Evolutionary conservation across 2,888 invertebrate genomes (phyloP), one percentile per base, ranked within the genome.

Genomic region (Campoplex nolae): DNA sequence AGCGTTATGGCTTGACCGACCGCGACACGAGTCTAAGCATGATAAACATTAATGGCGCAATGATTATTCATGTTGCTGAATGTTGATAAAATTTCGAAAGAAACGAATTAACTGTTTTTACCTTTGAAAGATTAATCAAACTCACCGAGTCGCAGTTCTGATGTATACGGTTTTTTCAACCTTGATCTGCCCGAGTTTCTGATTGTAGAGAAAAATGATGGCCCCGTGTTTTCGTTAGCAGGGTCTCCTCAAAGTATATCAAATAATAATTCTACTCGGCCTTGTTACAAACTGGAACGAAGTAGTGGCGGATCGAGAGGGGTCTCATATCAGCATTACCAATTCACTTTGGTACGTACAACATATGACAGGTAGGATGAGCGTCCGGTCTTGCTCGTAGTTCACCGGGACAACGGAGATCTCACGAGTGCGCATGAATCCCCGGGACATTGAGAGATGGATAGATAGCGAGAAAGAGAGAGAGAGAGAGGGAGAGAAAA

Each of bases 311-410:
- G 45, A 82, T 68, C 51, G 74, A 51, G 75, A 70, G 70, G 75
- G 76, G 68, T 62, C 51, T 65, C 83, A 48, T 83, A 77, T 71
- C 70, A 77, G 77, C 77, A 71, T 83, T 71, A 65, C 58, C 77
- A 71, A 83, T 83, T 76, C 83, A 83, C 83, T 83, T 83, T 83
- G 76, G 58, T 77, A 77, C 77, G 77, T 71, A 77, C 71, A 83
- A 77, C 71, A 77, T 71, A 71, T 62, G 83, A 83, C 83, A 83
- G 83, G 56, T 45, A 18, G 83, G 75, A 83, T 68, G 83, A 83
- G 76, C 51, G 83, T 83, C 71, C 62, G 83, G 70, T 77, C 83
- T 71, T 42, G 62, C 76, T 71, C 70, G 68, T 76, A 58, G 77
- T 77, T 77, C 71, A 83, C 71, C 23, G 77, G 71, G 77, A 45